Percentiles rank a stretch among this genome's conserved stretches.
Conservation (phyloP, 2,888 invertebrate species). For the Pterostichus niger region DNA sequence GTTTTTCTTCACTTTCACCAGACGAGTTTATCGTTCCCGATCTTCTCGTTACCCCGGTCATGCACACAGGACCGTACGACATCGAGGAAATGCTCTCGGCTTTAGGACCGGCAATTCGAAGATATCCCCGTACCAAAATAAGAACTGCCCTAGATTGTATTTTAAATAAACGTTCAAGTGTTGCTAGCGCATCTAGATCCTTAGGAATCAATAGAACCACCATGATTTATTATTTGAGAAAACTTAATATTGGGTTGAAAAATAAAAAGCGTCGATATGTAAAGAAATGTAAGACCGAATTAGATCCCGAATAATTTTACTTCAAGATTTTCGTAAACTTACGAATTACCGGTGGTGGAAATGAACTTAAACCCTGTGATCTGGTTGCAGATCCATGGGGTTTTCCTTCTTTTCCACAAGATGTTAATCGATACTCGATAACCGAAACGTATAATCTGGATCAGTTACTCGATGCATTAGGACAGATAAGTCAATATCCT, state of each 20-base stretch:
- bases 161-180: not conserved
- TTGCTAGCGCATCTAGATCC: not conserved
- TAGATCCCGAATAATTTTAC: no score
- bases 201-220: constrained; percentile 22
- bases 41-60: constrained; percentile 18
- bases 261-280: no score
- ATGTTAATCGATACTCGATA: no score
- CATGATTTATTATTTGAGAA: constrained; percentile 27
- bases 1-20: constrained; percentile 11
- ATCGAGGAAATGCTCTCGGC: constrained; percentile 2
- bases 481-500: no score
- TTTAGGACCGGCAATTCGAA: constrained; percentile 7
- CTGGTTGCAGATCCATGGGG: no score
- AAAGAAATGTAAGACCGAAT: no score
- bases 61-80: constrained; percentile 1
- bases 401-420: no score
- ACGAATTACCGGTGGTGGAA: no score
- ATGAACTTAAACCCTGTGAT: no score
- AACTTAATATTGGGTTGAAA: constrained; percentile 19
- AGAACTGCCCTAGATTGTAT: constrained; percentile 13
- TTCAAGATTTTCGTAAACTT: no score
- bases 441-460: no score
- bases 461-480: no score
- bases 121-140: constrained; percentile 14
- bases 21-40: not conserved